phyloP scores from a whole-genome alignment of 1,140 invertebrate genomes.

The Octopus sinensis region DNA sequence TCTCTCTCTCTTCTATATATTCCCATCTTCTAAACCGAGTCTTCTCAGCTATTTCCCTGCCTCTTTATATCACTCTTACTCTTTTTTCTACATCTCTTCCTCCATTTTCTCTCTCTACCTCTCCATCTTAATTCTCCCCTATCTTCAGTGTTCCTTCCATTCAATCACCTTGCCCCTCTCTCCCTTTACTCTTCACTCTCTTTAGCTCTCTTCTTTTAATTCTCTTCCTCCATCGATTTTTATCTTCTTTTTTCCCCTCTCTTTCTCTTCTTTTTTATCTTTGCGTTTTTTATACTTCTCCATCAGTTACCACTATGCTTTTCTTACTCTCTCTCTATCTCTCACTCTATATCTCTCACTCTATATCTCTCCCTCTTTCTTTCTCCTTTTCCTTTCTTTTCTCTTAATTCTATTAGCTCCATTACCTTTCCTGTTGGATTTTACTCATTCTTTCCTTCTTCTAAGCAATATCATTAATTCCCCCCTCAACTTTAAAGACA shows the following conservation, averaged over 20 bases:
- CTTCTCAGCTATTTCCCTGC: neutral
- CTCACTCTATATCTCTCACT: neutral
- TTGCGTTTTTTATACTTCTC: neutral
- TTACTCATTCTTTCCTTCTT: too few species aligned
- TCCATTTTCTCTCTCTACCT: neutral
- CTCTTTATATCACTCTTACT: neutral
- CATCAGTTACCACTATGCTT: neutral
- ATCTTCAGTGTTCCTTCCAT: neutral
- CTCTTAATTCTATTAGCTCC: neutral
- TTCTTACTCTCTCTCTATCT: neutral
- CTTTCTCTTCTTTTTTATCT: neutral
- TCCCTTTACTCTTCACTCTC: neutral
- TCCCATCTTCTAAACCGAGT: neutral
- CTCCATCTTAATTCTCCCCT: neutral
- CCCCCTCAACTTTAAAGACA: too few species aligned
- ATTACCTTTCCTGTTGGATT: neutral
- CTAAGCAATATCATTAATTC: too few species aligned
- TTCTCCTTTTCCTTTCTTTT: neutral
- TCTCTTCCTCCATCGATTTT: neutral
- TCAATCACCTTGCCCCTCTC: neutral
- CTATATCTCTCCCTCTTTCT: neutral
- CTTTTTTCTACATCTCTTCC: neutral
- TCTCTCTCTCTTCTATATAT: neutral
- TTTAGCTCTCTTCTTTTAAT: neutral
- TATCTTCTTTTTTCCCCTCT: neutral